These are phyloP conservation scores for Mesoclemmys tuberculata DNA, from an alignment of 2,113 vertebrate genomes.

Conservation along the genomic window DNA sequence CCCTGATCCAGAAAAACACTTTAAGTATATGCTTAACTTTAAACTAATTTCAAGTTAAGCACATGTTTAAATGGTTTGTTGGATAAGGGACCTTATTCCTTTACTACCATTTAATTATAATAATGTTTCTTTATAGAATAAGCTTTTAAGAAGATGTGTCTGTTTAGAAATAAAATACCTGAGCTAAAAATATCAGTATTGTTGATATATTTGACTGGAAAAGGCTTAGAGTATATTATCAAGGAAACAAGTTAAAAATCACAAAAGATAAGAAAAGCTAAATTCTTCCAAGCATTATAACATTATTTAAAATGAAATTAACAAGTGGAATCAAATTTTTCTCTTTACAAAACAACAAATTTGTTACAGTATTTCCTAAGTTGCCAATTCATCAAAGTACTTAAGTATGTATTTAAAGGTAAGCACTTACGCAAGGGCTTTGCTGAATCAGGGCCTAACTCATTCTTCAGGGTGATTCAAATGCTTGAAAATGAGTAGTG, in stretches of 20 bases:
- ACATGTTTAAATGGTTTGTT: neutral
- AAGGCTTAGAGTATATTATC: constrained; percentile 61
- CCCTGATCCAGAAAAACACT: neutral
- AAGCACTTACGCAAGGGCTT: neutral
- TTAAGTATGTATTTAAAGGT: neutral
- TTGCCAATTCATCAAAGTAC: neutral
- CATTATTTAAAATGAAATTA: constrained; percentile 60
- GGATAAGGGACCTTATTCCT: constrained; percentile 6
- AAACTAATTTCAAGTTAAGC: neutral
- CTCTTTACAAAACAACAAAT: constrained; percentile 36
- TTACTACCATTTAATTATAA: constrained; percentile 53
- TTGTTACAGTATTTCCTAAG: neutral
- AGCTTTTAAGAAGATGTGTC: constrained; percentile 58
- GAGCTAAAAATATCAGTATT: constrained; percentile 53
- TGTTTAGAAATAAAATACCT: constrained; percentile 40
- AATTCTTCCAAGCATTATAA: constrained; percentile 43
- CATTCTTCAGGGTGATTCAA: neutral
- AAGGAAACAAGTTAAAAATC: constrained; percentile 53
- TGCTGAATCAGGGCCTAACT: neutral
- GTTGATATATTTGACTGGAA: constrained; percentile 18
- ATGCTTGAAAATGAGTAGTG: neutral
- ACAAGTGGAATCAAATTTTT: constrained; percentile 45
- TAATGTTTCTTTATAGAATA: constrained; percentile 13
- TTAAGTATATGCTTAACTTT: neutral
- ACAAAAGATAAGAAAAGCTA: constrained; percentile 39